A percentile compares a stretch with the other conserved stretches of the same genome.
Evolutionary conservation across 2,888 invertebrate species (phyloP).

Genomic region (Xestobium rufovillosum): DNA sequence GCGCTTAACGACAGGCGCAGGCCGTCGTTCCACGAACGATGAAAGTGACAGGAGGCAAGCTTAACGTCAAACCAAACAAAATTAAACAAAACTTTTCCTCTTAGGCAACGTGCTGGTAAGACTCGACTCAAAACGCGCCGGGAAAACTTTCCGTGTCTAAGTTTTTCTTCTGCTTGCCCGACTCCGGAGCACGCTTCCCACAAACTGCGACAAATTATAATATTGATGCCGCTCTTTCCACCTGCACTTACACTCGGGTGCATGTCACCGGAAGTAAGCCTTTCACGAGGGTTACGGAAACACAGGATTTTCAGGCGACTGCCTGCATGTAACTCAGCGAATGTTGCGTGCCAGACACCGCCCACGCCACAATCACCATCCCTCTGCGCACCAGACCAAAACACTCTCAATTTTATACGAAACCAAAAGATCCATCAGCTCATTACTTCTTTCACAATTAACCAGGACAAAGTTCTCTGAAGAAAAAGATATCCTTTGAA

Average conservation of each 20-base stretch:
- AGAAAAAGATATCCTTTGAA: too few relatives aligned
- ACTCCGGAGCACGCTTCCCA: conserved; percentile 37
- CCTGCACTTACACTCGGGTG: conserved; percentile 24
- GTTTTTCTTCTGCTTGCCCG: conserved; percentile 42
- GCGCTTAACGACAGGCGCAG: conserved; percentile 37
- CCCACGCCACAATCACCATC: too few relatives aligned
- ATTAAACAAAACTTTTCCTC: conserved; percentile 47
- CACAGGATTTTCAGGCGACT: not conserved
- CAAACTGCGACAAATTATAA: conserved; percentile 44
- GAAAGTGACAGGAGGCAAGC: conserved; percentile 45
- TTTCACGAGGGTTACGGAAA: conserved; percentile 11
- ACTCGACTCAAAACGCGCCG: conserved; percentile 35
- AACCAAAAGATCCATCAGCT: too few relatives aligned
- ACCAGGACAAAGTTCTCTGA: too few relatives aligned
- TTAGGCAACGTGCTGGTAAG: conserved; percentile 42
- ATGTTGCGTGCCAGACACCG: too few relatives aligned
- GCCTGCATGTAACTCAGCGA: too few relatives aligned
- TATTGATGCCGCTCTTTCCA: conserved; percentile 38
- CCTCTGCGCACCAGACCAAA: too few relatives aligned
- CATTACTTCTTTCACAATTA: too few relatives aligned
- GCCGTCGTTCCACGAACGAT: conserved; percentile 37
- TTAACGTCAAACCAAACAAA: conserved; percentile 47
- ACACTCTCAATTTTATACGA: too few relatives aligned
- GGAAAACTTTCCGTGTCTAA: conserved; percentile 44
- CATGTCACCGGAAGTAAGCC: conserved; percentile 29